These are phyloP conservation scores for Caenorhabditis sinica DNA, from an alignment of 2,888 invertebrate genomes.

Conservation along the genomic window DNA sequence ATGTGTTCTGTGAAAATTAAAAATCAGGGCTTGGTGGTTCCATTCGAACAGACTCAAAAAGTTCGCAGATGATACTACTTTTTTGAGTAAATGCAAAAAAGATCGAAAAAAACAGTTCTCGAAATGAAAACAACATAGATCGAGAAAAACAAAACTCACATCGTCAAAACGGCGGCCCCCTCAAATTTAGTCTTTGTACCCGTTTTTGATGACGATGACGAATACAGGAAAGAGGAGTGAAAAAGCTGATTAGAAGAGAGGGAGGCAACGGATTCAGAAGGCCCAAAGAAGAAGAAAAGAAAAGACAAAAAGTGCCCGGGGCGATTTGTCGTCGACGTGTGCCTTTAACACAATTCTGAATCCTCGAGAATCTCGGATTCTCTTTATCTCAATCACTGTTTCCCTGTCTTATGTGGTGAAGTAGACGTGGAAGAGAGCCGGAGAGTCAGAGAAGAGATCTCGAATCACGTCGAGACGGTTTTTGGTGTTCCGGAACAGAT, in stretches of 20 bases:
- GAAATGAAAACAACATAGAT: not conserved
- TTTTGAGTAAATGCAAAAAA: not conserved
- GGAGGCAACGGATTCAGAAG: slow-evolving; percentile 10
- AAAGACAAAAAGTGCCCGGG: slow-evolving; percentile 55
- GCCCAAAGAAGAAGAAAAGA: slow-evolving; percentile 25
- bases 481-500: slow-evolving; percentile 42
- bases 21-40: not conserved
- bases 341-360: slow-evolving; percentile 62
- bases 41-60: not conserved
- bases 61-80: not conserved
- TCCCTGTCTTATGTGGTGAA: not conserved
- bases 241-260: slow-evolving; percentile 58
- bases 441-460: slow-evolving; percentile 7
- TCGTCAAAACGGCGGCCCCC: not conserved
- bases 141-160: not conserved
- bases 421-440: not conserved
- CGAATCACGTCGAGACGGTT: slow-evolving; percentile 14
- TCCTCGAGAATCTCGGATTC: slow-evolving; percentile 46
- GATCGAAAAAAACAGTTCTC: not conserved
- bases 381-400: slow-evolving; percentile 43
- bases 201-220: slow-evolving; percentile 52
- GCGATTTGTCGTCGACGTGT: slow-evolving; percentile 38
- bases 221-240: slow-evolving; percentile 53
- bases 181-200: slow-evolving; percentile 52
- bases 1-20: not conserved